phyloP scores from a whole-genome alignment of 1,140 invertebrate genomes.

The Bombus pascuorum region DNA sequence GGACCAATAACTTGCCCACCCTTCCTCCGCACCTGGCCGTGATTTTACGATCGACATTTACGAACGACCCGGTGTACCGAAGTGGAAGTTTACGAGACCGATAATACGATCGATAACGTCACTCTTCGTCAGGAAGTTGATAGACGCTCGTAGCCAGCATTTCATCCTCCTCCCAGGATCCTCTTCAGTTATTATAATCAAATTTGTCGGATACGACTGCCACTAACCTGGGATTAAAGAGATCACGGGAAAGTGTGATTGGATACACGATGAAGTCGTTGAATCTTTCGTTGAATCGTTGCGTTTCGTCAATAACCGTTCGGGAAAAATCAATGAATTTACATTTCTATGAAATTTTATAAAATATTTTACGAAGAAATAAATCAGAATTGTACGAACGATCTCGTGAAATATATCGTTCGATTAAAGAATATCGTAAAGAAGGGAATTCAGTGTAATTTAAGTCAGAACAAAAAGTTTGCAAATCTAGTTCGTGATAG shows the following conservation, averaged over 20 bases:
- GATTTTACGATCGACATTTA: constrained; percentile 69
- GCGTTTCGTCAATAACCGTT: too few species aligned
- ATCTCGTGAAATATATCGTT: too few species aligned
- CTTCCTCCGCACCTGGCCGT: constrained; percentile 25
- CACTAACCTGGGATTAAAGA: constrained; percentile 20
- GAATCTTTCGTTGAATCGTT: neutral
- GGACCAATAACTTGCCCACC: constrained; percentile 55
- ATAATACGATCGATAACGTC: constrained; percentile 68
- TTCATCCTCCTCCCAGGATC: neutral
- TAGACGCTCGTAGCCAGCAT: constrained; percentile 42
- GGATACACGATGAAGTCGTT: neutral
- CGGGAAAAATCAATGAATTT: neutral
- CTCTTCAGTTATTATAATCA: constrained; percentile 58
- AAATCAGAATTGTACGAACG: neutral
- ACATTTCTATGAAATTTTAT: neutral
- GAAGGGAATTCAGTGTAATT: neutral
- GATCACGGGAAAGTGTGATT: neutral
- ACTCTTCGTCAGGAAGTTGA: constrained; percentile 60
- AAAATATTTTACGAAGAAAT: neutral
- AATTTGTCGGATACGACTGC: constrained; percentile 59
- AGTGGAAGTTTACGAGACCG: constrained; percentile 65
- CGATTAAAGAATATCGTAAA: neutral
- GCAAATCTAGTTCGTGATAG: neutral
- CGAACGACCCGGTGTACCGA: constrained; percentile 53
- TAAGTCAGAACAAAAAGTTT: neutral